Evolutionary conservation across 2,888 invertebrate species (phyloP).

Genomic region (Ptilodon capucinus): DNA sequence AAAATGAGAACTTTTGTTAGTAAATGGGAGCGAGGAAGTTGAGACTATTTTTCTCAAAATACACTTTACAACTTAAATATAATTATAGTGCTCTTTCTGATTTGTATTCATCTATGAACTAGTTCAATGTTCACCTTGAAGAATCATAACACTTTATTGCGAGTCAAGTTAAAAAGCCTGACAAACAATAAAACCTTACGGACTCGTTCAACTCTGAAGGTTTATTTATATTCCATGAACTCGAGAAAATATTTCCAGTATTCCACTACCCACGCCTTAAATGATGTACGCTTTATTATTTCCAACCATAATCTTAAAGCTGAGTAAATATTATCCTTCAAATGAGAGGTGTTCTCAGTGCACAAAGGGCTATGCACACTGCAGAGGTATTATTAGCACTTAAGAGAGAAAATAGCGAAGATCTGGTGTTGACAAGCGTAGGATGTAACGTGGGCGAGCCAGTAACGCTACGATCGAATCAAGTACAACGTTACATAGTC

Average conservation of each 20-base stretch:
- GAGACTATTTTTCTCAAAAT: background rate
- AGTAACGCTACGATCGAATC: constrained; percentile 19
- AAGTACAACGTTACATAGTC: constrained; percentile 16
- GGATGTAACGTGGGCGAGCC: constrained; percentile 34
- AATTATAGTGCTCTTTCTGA: background rate
- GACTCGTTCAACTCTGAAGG: too few species aligned
- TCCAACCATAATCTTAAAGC: background rate
- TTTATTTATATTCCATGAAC: background rate
- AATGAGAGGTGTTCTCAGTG: background rate
- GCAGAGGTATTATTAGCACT: background rate
- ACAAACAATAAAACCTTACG: too few species aligned
- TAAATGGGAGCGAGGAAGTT: background rate
- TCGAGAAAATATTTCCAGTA: background rate
- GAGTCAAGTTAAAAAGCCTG: background rate
- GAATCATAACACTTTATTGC: too few species aligned
- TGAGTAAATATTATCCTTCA: background rate
- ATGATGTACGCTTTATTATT: background rate
- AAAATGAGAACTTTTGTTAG: constrained; percentile 45
- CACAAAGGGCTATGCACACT: background rate
- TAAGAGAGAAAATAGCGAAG: constrained; percentile 21
- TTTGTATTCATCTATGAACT: background rate
- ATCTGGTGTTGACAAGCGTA: constrained; percentile 24
- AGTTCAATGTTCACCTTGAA: background rate
- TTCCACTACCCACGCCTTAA: background rate
- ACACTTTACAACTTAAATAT: background rate